Percentiles rank a stretch among this genome's conserved stretches.
Evolutionary conservation across 2,797 vertebrate species (phyloP).

Genomic region (Margarornis squamiger): DNA sequence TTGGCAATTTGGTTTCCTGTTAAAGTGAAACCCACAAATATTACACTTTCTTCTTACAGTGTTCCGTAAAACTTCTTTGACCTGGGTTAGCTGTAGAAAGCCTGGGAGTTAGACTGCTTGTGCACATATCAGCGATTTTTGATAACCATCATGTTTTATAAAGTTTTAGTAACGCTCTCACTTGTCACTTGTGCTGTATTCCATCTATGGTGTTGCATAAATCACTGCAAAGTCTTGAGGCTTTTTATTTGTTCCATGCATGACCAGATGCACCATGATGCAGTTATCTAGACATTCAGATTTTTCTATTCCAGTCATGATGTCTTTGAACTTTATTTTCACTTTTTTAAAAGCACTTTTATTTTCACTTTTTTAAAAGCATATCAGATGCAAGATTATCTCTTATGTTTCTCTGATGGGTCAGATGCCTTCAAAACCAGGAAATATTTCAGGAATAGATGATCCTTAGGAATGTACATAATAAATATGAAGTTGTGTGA

Average conservation of each 20-base stretch:
- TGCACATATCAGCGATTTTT: background rate
- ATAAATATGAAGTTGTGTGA: background rate
- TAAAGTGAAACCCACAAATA: background rate
- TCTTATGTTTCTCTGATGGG: background rate
- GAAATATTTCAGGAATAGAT: background rate
- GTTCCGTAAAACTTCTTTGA: background rate
- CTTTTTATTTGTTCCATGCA: background rate
- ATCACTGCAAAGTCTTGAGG: background rate
- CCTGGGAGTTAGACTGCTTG: background rate
- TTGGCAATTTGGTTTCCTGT: background rate
- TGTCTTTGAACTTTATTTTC: background rate
- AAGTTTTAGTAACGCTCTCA: background rate
- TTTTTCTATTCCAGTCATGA: background rate
- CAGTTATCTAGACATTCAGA: background rate
- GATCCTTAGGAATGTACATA: background rate
- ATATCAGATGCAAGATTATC: background rate
- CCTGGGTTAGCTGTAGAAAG: background rate
- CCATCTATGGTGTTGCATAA: background rate
- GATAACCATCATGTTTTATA: background rate
- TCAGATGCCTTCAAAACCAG: background rate
- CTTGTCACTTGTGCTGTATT: background rate
- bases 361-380: background rate
- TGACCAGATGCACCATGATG: background rate
- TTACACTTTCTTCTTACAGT: background rate
- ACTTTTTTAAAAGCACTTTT: background rate